Conservation (phyloP, 1,140 invertebrate species). For the Parasteatoda tepidariorum region DNA sequence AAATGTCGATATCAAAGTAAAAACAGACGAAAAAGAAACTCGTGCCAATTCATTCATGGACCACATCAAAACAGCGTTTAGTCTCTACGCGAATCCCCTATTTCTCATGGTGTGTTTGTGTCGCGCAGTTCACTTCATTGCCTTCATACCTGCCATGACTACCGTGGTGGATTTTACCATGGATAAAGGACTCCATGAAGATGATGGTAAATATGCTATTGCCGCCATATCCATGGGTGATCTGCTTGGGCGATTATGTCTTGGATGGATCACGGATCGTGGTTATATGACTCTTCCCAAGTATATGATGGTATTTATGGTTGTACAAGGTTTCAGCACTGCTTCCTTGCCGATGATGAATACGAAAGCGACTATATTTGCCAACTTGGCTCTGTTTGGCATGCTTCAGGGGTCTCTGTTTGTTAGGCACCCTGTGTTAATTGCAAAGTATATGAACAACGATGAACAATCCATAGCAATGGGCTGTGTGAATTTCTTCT, state of each 20-base stretch:
- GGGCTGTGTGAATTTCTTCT: slow-evolving; percentile 39
- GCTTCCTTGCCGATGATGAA: slow-evolving; percentile 22
- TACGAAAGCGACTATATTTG: not conserved
- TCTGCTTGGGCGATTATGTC: slow-evolving; percentile 16
- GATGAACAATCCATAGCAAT: slow-evolving; percentile 43
- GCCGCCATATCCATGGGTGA: slow-evolving; percentile 32
- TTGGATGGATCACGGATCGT: slow-evolving; percentile 40
- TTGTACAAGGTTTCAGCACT: slow-evolving; percentile 23
- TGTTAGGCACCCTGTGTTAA: slow-evolving; percentile 29
- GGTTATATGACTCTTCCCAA: not conserved
- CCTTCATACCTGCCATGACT: slow-evolving; percentile 30
- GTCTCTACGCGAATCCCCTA: not conserved
- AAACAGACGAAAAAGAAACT: no score
- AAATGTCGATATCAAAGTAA: not conserved
- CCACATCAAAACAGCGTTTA: slow-evolving; percentile 14
- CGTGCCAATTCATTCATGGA: not conserved
- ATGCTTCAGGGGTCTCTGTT: slow-evolving; percentile 42
- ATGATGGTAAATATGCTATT: slow-evolving; percentile 35
- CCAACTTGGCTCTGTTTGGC: not conserved
- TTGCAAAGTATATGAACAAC: slow-evolving; percentile 16
- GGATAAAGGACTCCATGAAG: slow-evolving; percentile 21
- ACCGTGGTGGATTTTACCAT: slow-evolving; percentile 29
- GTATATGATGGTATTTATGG: slow-evolving; percentile 28
- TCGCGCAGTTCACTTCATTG: slow-evolving; percentile 13
- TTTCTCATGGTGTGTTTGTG: slow-evolving; percentile 26